Percentiles rank a stretch among this genome's conserved stretches.
Evolutionary conservation across 2,113 vertebrate species (phyloP).

Genomic region (Geococcyx californianus): DNA sequence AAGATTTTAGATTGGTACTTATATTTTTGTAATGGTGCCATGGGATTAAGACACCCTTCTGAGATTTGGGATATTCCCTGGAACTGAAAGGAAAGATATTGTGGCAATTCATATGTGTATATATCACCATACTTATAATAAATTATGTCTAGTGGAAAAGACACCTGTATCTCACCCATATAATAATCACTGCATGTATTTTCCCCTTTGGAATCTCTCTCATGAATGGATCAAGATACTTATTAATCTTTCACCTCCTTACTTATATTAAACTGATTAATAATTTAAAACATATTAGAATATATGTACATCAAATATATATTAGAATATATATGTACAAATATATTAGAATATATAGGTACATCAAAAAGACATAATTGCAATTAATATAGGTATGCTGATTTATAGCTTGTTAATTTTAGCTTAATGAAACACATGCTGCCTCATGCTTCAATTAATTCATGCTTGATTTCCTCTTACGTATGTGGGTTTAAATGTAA

Average conservation of each 20-base stretch:
- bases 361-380: background rate
- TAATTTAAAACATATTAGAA: constrained; percentile 3
- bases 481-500: background rate
- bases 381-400: background rate
- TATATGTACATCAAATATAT: background rate
- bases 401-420: background rate
- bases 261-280: background rate
- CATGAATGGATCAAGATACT: background rate
- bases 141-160: background rate
- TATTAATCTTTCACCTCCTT: background rate
- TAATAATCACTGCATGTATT: background rate
- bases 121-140: background rate
- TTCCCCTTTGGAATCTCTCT: background rate
- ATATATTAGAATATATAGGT: background rate
- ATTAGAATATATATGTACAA: background rate
- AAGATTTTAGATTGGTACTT: background rate
- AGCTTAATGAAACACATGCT: background rate
- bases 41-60: background rate
- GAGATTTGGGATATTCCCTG: background rate
- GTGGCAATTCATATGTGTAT: background rate
- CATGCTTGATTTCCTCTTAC: background rate
- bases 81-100: background rate
- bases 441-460: background rate
- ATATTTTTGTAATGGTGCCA: background rate
- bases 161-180: background rate